Percentiles rank a stretch among this genome's conserved stretches.
phyloP scores from a whole-genome alignment of 2,113 vertebrate genomes.

The Benitochromis conjunctus region DNA sequence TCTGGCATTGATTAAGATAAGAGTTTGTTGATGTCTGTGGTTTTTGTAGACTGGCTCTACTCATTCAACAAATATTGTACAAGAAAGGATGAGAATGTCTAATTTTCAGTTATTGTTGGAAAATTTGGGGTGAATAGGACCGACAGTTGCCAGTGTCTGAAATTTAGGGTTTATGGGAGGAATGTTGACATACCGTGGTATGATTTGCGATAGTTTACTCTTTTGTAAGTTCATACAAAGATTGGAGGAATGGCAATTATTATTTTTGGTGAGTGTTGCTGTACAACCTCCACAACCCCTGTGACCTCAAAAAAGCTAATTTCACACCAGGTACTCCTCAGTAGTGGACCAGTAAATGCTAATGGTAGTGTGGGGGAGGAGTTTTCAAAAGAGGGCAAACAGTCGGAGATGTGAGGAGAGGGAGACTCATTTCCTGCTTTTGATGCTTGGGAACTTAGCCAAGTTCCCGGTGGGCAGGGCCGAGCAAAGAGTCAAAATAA shows the following conservation, averaged over 20 bases:
- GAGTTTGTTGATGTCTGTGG: conserved; percentile 62
- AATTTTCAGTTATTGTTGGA: conserved; percentile 16
- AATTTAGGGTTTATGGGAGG: not conserved
- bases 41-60: conserved; percentile 41
- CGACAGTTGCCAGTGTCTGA: not conserved
- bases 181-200: not conserved
- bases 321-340: not conserved
- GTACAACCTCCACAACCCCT: not conserved
- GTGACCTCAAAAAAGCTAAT: not conserved
- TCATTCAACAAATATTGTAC: conserved; percentile 6
- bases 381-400: not conserved
- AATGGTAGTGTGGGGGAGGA: not conserved
- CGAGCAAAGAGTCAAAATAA: conserved; percentile 6
- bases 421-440: not conserved
- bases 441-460: conserved; percentile 12
- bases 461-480: not conserved
- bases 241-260: not conserved
- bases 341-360: not conserved
- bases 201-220: not conserved
- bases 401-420: not conserved
- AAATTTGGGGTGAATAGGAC: conserved; percentile 3
- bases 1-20: conserved; percentile 66
- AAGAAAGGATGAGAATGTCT: not conserved
- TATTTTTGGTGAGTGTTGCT: not conserved
- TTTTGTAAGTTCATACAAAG: not conserved